phyloP scores from a whole-genome alignment of 2,797 vertebrate species.

The Xiphophorus birchmanni region DNA sequence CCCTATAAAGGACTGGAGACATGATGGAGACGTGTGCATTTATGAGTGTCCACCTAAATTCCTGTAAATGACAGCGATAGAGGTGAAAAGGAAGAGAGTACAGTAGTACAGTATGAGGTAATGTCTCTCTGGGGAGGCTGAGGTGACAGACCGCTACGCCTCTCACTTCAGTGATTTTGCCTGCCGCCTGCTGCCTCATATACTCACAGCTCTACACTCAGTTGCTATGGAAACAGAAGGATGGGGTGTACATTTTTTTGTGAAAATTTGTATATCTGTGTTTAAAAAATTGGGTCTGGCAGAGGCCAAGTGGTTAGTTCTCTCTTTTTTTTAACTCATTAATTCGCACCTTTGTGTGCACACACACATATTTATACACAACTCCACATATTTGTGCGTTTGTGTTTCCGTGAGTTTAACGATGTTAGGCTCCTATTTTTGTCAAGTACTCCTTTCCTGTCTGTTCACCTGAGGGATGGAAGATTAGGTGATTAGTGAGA shows the following conservation, averaged over 20 bases:
- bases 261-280: conserved; percentile 65
- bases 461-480: conserved; percentile 64
- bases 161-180: conserved; percentile 72
- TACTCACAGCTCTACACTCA: conserved; percentile 72
- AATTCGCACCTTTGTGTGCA: conserved; percentile 12
- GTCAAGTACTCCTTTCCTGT: conserved; percentile 59
- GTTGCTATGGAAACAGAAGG: conserved; percentile 84
- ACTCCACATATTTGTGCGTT: not conserved
- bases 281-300: conserved; percentile 20
- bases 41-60: conserved; percentile 12
- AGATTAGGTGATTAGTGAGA: conserved; percentile 73
- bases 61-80: conserved; percentile 14
- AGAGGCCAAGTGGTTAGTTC: conserved; percentile 10
- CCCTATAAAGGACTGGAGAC: conserved; percentile 14
- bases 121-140: conserved; percentile 64
- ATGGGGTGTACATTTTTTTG: conserved; percentile 72
- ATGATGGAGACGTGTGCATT: conserved; percentile 16
- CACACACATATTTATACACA: conserved; percentile 12
- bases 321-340: conserved; percentile 41
- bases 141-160: conserved; percentile 74
- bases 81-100: conserved; percentile 42
- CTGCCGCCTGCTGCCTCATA: conserved; percentile 67
- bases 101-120: conserved; percentile 71
- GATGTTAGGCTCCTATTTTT: conserved; percentile 36
- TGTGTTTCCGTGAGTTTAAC: conserved; percentile 22